phyloP scores from a whole-genome alignment of 2,113 vertebrate species.

The Prionailurus viverrinus region DNA sequence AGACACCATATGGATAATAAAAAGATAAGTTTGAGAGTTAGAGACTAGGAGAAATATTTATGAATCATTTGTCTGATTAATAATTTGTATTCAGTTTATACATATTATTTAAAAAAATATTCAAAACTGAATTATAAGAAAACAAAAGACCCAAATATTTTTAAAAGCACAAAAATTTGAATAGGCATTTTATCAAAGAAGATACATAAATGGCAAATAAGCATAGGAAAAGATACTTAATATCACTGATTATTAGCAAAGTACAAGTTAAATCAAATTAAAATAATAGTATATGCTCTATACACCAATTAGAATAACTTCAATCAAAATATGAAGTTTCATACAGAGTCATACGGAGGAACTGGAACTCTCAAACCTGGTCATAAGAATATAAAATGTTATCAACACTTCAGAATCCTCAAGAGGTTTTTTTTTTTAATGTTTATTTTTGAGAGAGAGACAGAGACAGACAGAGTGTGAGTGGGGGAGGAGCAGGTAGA shows the following conservation, averaged over 20 bases:
- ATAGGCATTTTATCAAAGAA: neutral
- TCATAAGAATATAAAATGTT: neutral
- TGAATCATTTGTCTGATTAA: neutral
- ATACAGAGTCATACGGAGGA: neutral
- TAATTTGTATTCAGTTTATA: neutral
- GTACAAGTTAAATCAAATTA: neutral
- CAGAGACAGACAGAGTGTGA: no score
- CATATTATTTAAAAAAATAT: neutral
- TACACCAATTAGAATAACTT: neutral
- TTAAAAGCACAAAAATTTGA: neutral
- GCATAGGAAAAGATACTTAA: neutral
- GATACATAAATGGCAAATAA: neutral
- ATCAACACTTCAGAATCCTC: neutral
- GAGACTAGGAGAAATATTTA: neutral
- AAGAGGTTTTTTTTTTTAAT: no score
- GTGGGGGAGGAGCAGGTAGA: no score
- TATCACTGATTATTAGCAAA: neutral
- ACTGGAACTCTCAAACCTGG: neutral
- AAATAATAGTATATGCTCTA: neutral
- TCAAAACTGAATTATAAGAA: neutral
- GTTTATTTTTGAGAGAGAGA: no score
- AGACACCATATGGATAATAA: neutral
- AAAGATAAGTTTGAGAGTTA: neutral
- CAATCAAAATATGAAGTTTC: neutral
- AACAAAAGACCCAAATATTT: neutral